Conservation (phyloP, 2,797 vertebrate genomes). For the Limosa lapponica region DNA sequence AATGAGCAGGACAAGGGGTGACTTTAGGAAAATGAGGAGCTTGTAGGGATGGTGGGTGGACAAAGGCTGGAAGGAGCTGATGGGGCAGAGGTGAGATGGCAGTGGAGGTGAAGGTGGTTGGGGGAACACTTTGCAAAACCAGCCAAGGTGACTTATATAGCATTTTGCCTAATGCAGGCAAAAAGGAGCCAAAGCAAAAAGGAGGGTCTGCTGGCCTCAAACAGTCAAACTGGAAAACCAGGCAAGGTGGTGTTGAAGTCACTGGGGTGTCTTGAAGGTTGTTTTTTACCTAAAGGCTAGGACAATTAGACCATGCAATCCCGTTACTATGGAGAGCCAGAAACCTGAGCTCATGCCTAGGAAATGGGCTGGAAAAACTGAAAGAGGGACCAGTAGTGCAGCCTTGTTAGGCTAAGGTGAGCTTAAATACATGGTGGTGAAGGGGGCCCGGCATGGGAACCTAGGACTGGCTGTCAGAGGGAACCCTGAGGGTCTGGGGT, state of each 20-base stretch:
- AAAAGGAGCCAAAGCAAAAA: neutral
- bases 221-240: neutral
- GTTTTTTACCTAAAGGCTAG: neutral
- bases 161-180: neutral
- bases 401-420: neutral
- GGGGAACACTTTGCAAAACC: neutral
- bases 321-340: neutral
- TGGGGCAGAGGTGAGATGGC: neutral
- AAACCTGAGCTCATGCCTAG: neutral
- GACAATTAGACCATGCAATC: neutral
- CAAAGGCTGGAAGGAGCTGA: neutral
- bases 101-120: accelerated
- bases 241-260: neutral
- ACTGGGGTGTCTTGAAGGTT: neutral
- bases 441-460: accelerated
- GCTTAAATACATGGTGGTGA: neutral
- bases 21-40: neutral
- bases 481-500: neutral
- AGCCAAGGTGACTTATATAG: neutral
- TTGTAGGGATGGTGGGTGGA: neutral
- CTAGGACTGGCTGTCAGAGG: neutral
- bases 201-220: neutral
- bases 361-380: neutral
- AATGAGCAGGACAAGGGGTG: neutral
- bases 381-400: neutral